Evolutionary conservation across 2,113 vertebrate genomes (phyloP), one percentile per base, ranked within the genome.

Genomic region (Melanotaenia duboulayi): DNA sequence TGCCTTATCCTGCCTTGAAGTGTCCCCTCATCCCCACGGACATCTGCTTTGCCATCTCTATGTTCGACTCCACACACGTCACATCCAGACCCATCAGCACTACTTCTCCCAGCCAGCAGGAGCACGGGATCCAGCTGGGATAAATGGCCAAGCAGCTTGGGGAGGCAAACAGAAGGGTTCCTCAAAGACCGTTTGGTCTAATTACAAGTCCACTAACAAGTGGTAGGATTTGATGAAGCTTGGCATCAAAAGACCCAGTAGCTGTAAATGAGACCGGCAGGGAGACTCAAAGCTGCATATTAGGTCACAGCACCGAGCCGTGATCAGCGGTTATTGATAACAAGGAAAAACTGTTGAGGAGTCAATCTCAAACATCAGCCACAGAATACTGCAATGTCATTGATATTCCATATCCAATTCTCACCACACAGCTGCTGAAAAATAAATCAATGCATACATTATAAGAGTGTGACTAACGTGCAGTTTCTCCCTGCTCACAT

Each of bases 131-230:
- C 91, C 69, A 50, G 71, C 89, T 82, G 88, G 71, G 84, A 92
- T 90, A 89, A 94, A 93, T 80, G 85, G 77, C 67, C 78, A 50
- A 59, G 65, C 75, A 80, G 80, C 58, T 39, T 50, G 9, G 63
- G 50, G 58, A 66, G 74, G 55, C 11, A 16, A 61, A 74, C 46
- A 42, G 66, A 81, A 83, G 56, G 85, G 69, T 49, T 87, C 85
- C 82, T 84, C 70, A 65, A 83, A 78, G 76, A 66, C 87, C 79
- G 74, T 83, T 94, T 88, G 81, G 83, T 85, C 81, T 92, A 91
- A 90, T 90, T 92, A 84, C 84, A 40, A 60, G 70, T 25, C 74
- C 23, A 4, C 79, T 90, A 90, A 90, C 75, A 83, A 89, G 79
- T 66, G 49, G 66, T 37, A 42, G 51, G 74, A 59, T 88, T 90